Base-by-base conservation (phyloP, 2,113 vertebrate genomes). In the Pedionomus torquatus region DNA sequence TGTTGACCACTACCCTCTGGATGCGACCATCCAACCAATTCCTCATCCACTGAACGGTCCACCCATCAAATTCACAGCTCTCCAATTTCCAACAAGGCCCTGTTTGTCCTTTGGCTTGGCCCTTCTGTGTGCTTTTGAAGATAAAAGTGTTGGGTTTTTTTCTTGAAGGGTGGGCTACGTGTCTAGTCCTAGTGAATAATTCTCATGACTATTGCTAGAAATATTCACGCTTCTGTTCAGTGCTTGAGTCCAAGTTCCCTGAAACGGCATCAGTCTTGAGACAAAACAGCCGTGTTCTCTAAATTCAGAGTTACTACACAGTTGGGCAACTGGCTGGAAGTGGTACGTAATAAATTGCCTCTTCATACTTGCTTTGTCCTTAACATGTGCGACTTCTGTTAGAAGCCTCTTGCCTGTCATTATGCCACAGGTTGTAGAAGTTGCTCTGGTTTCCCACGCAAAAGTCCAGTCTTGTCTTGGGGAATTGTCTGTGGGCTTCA, bases 301-400 rank as follows among this genome's bases (percentile, higher is more conserved):
- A 76, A 95, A 95, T 76, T 79, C 76, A 87, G 90, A 65, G 44
- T 75, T 91, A 81, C 86, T 69, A 21, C 1, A 1, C 26, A 11
- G 70, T 64, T 91, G 54, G 69, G 58, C 54, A 72, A 72, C 70
- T 61, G 77, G 43, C 64, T 95, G 91, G 75, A 82, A 81, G 37
- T 46, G 48, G 60, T 81, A 39, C 24, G 19, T 48, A 60, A 44
- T 48, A 49, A 89, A 24, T 52, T 0, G 6, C 37, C 33, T 84
- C 69, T 69, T 92, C 58, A 7, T 44, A 10, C 61, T 91, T 31
- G 51, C 41, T 87, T 48, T 54, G 74, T 87, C 49, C 66, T 89
- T 33, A 82, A 33, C 39, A 30, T 1, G 1, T 28, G 18, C 0
- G 0, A 35, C 31, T 87, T 87, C 49, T 69, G 35, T 55, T n/a